Conservation (phyloP, 2,113 vertebrate genomes). For the Garra rufa region DNA sequence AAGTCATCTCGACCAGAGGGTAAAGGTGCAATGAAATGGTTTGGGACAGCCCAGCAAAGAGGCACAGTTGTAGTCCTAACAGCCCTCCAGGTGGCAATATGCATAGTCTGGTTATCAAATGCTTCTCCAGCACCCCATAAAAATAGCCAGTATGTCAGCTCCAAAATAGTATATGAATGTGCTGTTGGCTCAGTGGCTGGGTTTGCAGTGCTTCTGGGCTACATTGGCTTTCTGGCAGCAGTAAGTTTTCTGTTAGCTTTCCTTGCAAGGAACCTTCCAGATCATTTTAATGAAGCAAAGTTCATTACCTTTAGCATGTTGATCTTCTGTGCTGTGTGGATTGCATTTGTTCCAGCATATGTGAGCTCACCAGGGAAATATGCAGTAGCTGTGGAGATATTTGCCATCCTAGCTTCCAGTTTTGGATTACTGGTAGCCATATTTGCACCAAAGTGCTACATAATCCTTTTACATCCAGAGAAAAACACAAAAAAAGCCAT, state of each 20-base stretch:
- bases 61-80: slow-evolving; percentile 44
- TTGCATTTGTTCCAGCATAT: neutral
- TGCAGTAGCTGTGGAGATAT: slow-evolving; percentile 69
- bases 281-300: neutral
- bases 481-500: slow-evolving; percentile 45
- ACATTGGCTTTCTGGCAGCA: slow-evolving; percentile 28
- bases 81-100: slow-evolving; percentile 45
- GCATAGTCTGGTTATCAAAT: slow-evolving; percentile 44
- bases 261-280: neutral
- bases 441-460: slow-evolving; percentile 55
- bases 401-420: slow-evolving; percentile 63
- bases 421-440: slow-evolving; percentile 53
- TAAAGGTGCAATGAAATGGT: slow-evolving; percentile 51
- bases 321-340: neutral
- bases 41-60: slow-evolving; percentile 49
- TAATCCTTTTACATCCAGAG: slow-evolving; percentile 51
- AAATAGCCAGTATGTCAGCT: slow-evolving; percentile 43
- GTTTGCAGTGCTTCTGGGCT: slow-evolving; percentile 17
- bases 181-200: slow-evolving; percentile 26
- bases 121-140: slow-evolving; percentile 48
- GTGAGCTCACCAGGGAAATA: neutral
- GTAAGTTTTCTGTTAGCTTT: slow-evolving; percentile 42
- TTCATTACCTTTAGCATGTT: neutral
- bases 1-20: slow-evolving; percentile 49
- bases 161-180: slow-evolving; percentile 53